phyloP scores from a whole-genome alignment of 2,797 vertebrate genomes.

The Valencia hispanica region DNA sequence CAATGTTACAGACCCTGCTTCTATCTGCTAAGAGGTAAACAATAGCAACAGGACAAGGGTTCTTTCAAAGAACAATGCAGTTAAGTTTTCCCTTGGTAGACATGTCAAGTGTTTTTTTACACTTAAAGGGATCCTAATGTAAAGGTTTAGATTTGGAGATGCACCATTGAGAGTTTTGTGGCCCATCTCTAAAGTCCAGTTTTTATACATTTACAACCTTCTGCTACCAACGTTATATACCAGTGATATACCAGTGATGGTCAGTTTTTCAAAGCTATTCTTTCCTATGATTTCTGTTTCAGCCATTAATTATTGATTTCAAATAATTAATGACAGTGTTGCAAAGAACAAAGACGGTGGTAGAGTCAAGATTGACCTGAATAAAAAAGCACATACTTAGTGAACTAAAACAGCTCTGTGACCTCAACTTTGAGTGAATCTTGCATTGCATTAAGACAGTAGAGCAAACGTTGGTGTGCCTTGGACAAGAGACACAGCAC shows the following conservation, averaged over 20 bases:
- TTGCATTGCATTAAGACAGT: background rate
- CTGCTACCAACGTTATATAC: background rate
- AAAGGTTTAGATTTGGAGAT: slow-evolving; percentile 18
- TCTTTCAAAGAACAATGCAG: slow-evolving; percentile 46
- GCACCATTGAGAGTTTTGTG: no score
- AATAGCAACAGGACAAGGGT: slow-evolving; percentile 70
- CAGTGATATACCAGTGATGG: background rate
- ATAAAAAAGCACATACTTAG: slow-evolving; percentile 10
- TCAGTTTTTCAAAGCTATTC: background rate
- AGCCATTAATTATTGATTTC: slow-evolving; percentile 56
- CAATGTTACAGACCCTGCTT: slow-evolving; percentile 67
- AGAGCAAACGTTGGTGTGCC: background rate
- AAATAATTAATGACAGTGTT: slow-evolving; percentile 50
- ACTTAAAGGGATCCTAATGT: slow-evolving; percentile 24
- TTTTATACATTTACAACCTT: background rate
- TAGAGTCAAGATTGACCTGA: slow-evolving; percentile 36
- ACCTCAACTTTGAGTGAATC: background rate
- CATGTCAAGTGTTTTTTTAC: slow-evolving; percentile 46
- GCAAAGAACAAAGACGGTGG: slow-evolving; percentile 34
- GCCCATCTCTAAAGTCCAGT: background rate
- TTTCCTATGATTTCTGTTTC: slow-evolving; percentile 17
- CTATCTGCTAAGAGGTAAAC: slow-evolving; percentile 66
- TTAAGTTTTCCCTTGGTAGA: slow-evolving; percentile 41
- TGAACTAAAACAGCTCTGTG: slow-evolving; percentile 8
- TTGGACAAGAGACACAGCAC: background rate